Conservation (phyloP, 1,140 invertebrate genomes). For the Lerema accius region DNA sequence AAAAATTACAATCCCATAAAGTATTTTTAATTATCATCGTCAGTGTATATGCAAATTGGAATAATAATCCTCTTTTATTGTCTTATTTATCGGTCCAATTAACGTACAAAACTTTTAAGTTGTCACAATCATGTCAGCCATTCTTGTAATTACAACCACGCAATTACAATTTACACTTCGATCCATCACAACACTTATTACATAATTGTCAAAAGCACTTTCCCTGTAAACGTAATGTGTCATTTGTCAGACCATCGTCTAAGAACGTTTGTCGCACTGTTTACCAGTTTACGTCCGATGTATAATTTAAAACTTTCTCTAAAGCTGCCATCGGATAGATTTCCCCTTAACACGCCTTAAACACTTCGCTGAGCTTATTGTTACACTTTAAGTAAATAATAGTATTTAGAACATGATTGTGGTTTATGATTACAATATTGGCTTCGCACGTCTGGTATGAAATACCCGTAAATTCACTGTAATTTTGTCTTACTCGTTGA, state of each 20-base stretch:
- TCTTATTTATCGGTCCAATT: too few species aligned
- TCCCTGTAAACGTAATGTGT: background rate
- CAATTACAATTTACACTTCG: background rate
- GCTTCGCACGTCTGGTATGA: background rate
- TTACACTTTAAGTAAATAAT: slow-evolving; percentile 31
- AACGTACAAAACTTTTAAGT: too few species aligned
- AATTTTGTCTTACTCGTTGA: slow-evolving; percentile 1
- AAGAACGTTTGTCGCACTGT: slow-evolving; percentile 51
- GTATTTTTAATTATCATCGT: too few species aligned
- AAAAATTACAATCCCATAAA: too few species aligned
- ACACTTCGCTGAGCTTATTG: slow-evolving; percentile 52
- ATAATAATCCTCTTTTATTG: too few species aligned
- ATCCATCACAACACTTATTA: background rate
- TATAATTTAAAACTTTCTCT: slow-evolving; percentile 79
- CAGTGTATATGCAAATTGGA: too few species aligned
- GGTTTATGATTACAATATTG: slow-evolving; percentile 1
- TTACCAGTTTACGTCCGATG: slow-evolving; percentile 66
- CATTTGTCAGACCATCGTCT: slow-evolving; percentile 4
- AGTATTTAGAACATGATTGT: slow-evolving; percentile 14
- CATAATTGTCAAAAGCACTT: background rate
- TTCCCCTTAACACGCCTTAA: slow-evolving; percentile 58
- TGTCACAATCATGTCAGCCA: too few species aligned
- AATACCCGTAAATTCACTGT: background rate
- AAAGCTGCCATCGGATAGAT: slow-evolving; percentile 55
- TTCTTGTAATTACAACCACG: too few species aligned